Base-by-base conservation (phyloP, 2,888 invertebrate species). In the Sarcophaga caerulescens region DNA sequence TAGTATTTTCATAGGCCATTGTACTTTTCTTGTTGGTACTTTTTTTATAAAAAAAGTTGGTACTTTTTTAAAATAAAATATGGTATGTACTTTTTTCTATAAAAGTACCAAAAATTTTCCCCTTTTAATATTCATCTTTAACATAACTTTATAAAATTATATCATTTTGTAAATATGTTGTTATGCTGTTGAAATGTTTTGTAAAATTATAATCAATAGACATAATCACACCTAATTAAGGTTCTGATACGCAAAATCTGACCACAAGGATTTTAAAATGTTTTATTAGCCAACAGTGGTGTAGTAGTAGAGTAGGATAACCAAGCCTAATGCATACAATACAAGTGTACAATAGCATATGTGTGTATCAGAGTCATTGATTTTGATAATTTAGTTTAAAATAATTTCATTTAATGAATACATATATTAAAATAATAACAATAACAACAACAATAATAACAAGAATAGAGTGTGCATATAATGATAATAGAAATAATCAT, bases 221-320 rank as follows among this genome's bases (percentile, higher is more conserved):
- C 21, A 62, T 62, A 81, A 69, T 75, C 75, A 57, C 70, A 63
- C 57, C 23, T 65, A 70, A 75, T 63, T 65, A 57, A 44, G 5
- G 60, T 5, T 74, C 17, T 66, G 60, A 52, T 59, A 76, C 21
- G 60, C 44, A 73, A 62, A 66, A 73, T 63, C 35, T 35, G 35
- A 66, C 78, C 71, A 73, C 71, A 83, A 52, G 71, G 73, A 71
- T 73, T 73, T 68, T 59, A 6, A n/a, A 78, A 25, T 62, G 52
- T 74, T 69, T 52, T 17, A 52, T 52, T 52, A 52, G 1, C 0
- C 8, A 35, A 35, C 35, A 35, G 35, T 35, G 8, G 8, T 2
- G 35, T 35, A 2, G 35, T 5, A 35, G 35, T 6, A 6, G 35
- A 8, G 35, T 0, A 6, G 35, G 35, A 1, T 35, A 35, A 35